These are phyloP conservation scores for Anolis apletophallus DNA, from an alignment of 2,797 vertebrate species.

Conservation along the genomic window DNA sequence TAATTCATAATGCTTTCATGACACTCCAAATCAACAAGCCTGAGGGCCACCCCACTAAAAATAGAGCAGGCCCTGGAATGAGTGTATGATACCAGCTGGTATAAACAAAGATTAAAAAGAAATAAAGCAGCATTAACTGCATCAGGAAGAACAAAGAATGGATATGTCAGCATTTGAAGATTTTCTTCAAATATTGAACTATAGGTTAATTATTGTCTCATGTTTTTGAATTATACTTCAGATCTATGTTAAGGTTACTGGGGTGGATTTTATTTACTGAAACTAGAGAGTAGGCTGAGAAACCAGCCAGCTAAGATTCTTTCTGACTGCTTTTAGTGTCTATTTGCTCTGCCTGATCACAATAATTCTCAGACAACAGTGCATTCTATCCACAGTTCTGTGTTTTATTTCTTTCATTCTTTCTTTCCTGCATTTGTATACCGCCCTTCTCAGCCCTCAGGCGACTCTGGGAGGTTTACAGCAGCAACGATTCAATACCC, in stretches of 20 bases:
- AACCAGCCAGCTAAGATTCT: not conserved
- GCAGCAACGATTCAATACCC: too few relatives aligned
- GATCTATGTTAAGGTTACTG: not conserved
- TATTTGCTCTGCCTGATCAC: too few relatives aligned
- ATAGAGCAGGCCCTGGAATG: too few relatives aligned
- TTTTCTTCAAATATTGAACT: not conserved
- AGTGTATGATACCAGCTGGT: not conserved
- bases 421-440: too few relatives aligned
- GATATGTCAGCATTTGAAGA: not conserved
- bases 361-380: too few relatives aligned
- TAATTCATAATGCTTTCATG: too few relatives aligned
- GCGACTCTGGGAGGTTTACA: too few relatives aligned
- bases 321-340: not conserved
- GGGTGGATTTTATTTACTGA: not conserved
- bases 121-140: not conserved
- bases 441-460: too few relatives aligned
- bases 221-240: not conserved
- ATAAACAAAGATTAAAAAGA: not conserved
- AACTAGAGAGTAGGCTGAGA: not conserved
- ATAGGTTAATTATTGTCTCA: not conserved
- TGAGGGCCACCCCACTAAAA: too few relatives aligned
- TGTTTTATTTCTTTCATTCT: too few relatives aligned
- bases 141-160: not conserved
- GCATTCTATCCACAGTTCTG: too few relatives aligned
- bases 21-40: too few relatives aligned